Conservation (phyloP, 2,113 vertebrate genomes). For the Phaethon lepturus region DNA sequence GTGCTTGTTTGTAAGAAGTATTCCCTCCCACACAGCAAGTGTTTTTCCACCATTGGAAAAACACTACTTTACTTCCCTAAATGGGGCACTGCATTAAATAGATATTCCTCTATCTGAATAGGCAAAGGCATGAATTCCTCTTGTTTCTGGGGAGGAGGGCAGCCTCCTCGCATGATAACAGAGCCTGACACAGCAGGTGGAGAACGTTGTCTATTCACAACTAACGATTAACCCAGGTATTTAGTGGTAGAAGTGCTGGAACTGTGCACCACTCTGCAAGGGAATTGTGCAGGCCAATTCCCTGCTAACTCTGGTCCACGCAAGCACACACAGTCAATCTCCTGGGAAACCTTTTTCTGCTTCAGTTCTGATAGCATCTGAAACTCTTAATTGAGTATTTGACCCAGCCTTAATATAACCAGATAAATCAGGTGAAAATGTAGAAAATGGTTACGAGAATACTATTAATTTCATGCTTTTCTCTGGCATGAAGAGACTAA, state of each 20-base stretch:
- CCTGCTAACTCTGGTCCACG: background rate
- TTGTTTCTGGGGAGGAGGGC: background rate
- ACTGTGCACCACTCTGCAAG: background rate
- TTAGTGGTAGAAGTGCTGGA: background rate
- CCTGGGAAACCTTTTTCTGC: conserved; percentile 26
- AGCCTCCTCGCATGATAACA: background rate
- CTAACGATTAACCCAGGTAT: background rate
- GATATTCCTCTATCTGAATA: background rate
- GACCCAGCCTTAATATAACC: background rate
- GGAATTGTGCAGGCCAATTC: background rate
- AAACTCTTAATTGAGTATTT: background rate
- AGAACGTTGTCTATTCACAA: background rate
- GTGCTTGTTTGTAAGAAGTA: background rate
- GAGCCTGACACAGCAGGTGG: background rate
- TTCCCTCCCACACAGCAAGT: conserved; percentile 30
- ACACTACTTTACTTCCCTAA: background rate
- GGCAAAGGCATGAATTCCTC: background rate
- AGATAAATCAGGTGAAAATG: background rate
- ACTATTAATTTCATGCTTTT: background rate
- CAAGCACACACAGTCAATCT: background rate
- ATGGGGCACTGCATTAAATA: background rate
- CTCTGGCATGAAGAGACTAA: background rate
- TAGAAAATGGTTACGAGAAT: background rate
- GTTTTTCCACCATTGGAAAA: conserved; percentile 22
- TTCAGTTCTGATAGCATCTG: background rate